These are phyloP conservation scores for Trachemys scripta DNA, from an alignment of 2,113 vertebrate genomes.

Conservation along the genomic window DNA sequence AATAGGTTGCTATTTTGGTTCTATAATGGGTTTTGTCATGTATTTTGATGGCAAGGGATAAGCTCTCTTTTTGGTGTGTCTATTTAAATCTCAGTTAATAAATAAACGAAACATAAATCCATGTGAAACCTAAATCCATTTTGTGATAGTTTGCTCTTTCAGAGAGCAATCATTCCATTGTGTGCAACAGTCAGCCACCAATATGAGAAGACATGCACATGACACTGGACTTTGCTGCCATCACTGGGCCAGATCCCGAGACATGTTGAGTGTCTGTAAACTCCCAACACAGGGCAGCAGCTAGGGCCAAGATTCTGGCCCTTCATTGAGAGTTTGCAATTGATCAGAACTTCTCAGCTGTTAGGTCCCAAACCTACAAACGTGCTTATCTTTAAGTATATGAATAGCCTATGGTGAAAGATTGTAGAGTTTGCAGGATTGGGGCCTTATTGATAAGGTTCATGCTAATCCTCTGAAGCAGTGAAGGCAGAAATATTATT, in stretches of 20 bases:
- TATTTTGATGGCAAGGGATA: neutral
- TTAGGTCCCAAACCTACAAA: neutral
- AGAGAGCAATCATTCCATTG: neutral
- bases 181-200: neutral
- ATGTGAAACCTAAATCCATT: neutral
- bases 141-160: neutral
- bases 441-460: neutral
- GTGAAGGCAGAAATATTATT: neutral
- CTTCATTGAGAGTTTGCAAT: neutral
- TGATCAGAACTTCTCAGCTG: neutral
- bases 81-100: neutral
- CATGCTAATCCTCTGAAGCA: neutral
- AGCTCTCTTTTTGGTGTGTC: neutral
- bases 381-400: neutral
- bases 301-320: neutral
- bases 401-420: neutral
- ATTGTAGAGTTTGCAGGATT: neutral
- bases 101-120: neutral
- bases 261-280: slow-evolving; percentile 13
- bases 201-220: neutral
- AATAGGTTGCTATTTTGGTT: neutral
- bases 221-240: neutral
- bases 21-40: neutral
- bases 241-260: neutral
- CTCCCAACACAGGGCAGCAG: neutral